Evolutionary conservation across 2,113 vertebrate genomes (phyloP).

Genomic region (Dasyprocta punctata): DNA sequence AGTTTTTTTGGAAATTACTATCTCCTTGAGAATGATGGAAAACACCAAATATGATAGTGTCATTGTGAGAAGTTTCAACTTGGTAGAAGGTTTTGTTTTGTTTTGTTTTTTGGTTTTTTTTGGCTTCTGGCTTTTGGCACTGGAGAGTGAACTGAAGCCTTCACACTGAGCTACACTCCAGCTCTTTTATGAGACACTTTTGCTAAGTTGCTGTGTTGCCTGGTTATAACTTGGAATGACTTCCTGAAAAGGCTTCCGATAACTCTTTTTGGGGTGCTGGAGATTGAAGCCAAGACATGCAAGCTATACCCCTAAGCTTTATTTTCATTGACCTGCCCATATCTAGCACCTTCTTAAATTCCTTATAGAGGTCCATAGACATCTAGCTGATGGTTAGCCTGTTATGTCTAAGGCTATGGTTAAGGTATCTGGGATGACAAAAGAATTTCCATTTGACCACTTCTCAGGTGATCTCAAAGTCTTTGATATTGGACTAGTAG

Average conservation of each 20-base stretch:
- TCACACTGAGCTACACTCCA: not conserved
- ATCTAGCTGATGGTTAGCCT: not conserved
- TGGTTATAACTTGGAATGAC: not conserved
- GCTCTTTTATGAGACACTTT: not conserved
- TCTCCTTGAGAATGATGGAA: not conserved
- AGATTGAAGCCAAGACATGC: not conserved
- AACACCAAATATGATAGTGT: not conserved
- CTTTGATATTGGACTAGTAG: not conserved
- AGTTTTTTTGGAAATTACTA: not conserved
- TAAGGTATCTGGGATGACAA: not conserved
- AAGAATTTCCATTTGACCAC: not conserved
- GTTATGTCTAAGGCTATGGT: not conserved
- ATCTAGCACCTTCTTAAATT: not conserved
- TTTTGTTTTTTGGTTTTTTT: not conserved
- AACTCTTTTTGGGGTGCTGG: not conserved
- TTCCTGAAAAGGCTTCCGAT: not conserved
- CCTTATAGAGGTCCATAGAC: not conserved
- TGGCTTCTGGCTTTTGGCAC: not conserved
- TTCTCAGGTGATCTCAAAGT: not conserved
- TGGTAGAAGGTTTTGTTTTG: not conserved
- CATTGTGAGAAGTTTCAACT: not conserved
- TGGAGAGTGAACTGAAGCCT: not conserved
- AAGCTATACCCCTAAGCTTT: not conserved
- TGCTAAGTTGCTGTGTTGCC: not conserved
- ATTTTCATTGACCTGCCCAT: not conserved